Evolutionary conservation across 2,113 vertebrate species (phyloP), one percentile per base, ranked within the genome.

Genomic region (Myotis yumanensis): DNA sequence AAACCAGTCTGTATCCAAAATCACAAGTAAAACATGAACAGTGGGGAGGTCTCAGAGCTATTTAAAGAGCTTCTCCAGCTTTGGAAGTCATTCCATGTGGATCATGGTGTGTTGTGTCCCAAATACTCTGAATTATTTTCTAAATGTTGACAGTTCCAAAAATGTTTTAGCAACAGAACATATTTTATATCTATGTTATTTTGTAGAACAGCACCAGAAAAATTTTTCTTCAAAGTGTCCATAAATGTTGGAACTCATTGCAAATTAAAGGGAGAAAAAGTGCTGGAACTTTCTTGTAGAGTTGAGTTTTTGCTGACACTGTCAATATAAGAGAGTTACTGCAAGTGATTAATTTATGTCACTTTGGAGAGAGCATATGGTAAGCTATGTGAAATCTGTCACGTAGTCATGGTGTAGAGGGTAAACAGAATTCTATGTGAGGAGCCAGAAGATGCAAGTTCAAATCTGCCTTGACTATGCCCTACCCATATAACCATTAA

Each of bases 31-130:
- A 97, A 85, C 28, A 94, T n/a, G 52, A 97, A 79, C 90, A 87
- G 85, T 89, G 83, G 95, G 94, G 95, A 90, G 51, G 48, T 96
- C 86, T 97, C 96, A 75, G 91, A 97, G 75, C 54, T 96, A 96
- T 97, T 96, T 96, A 94, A 96, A 97, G 90, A 97, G 93, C 86
- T 97, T 96, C 92, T 80, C 64, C 89, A 93, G 85, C 75, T 97
- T 96, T 94, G 95, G 93, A 97, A 97, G n/a, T 73, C 66, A 23
- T 97, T 97, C 37, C 86, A 68, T 85, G 22, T 62, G 73, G 86
- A 92, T 97, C 71, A 43, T 75, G 76, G 40, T 93, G 76, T 51
- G 95, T 94, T 97, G 68, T 76, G 17, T 93, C 48, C 32, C 7
- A 89, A 96, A 95, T 2, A 89, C 6, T 5, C 11, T 37, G 32